phyloP scores from a whole-genome alignment of 92 coral and sea anemone species.

The Muricea muricata region DNA sequence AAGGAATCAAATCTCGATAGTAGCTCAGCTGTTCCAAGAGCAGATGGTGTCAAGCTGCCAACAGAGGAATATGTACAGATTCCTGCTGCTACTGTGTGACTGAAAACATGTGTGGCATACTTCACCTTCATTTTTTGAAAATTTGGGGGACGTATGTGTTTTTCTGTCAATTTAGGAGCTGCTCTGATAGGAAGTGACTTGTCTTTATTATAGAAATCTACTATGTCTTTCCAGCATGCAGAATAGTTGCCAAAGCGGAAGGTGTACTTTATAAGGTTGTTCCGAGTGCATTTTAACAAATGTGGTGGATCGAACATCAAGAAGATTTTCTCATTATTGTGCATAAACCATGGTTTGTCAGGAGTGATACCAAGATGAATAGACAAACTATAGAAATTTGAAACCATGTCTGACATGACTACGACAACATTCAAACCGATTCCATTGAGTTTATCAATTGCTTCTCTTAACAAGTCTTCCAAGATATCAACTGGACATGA shows the following conservation, averaged over 20 bases:
- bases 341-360: not conserved
- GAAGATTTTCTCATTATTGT: not conserved
- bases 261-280: conserved; percentile 27
- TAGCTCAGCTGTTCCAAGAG: conserved; percentile 8
- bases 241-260: not conserved
- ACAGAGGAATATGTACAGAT: not conserved
- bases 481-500: not conserved
- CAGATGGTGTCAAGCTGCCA: not conserved
- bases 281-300: conserved; percentile 7
- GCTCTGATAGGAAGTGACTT: not conserved
- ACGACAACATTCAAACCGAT: conserved; percentile 11
- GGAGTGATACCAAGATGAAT: not conserved
- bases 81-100: conserved; percentile 30
- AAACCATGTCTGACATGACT: conserved; percentile 14
- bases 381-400: not conserved
- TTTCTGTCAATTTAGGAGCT: conserved; percentile 40
- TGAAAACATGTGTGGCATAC: conserved; percentile 18
- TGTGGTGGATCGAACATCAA: conserved; percentile 41
- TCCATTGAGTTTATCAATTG: not conserved
- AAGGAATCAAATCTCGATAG: conserved; percentile 16
- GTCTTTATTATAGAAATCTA: conserved; percentile 26
- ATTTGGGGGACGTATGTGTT: conserved; percentile 23
- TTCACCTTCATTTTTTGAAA: conserved; percentile 28
- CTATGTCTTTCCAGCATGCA: conserved; percentile 26
- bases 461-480: not conserved